Evolutionary conservation across 2,797 vertebrate genomes (phyloP).

Genomic region (Gila robusta): DNA sequence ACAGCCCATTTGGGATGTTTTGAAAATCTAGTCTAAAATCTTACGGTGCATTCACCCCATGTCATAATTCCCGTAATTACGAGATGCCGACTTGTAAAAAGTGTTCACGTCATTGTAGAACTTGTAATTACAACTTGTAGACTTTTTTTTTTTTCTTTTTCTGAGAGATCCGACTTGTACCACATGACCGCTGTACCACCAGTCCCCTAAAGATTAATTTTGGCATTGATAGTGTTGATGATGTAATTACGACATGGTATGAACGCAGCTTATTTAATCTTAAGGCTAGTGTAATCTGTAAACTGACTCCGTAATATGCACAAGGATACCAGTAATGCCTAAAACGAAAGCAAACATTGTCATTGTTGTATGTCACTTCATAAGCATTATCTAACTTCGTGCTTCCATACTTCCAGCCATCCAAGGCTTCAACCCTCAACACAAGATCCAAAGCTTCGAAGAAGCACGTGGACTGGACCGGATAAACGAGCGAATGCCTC

Average conservation of each 20-base stretch:
- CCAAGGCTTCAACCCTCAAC: constrained; percentile 89
- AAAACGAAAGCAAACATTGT: neutral
- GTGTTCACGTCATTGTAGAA: neutral
- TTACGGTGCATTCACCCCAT: neutral
- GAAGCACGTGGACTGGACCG: constrained; percentile 94
- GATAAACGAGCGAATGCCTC: constrained; percentile 97
- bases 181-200: too few species aligned
- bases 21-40: neutral
- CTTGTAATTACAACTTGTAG: neutral
- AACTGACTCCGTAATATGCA: neutral
- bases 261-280: neutral
- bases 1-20: neutral
- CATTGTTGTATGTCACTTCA: neutral
- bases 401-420: constrained; percentile 78
- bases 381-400: neutral
- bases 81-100: neutral
- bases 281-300: neutral
- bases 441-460: constrained; percentile 97
- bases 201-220: neutral
- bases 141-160: neutral
- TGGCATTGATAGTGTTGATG: neutral
- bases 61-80: neutral
- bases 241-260: neutral
- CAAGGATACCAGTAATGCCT: neutral
- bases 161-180: neutral